Evolutionary conservation across 2,797 vertebrate species (phyloP).

Genomic region (Otolemur crassicaudatus): DNA sequence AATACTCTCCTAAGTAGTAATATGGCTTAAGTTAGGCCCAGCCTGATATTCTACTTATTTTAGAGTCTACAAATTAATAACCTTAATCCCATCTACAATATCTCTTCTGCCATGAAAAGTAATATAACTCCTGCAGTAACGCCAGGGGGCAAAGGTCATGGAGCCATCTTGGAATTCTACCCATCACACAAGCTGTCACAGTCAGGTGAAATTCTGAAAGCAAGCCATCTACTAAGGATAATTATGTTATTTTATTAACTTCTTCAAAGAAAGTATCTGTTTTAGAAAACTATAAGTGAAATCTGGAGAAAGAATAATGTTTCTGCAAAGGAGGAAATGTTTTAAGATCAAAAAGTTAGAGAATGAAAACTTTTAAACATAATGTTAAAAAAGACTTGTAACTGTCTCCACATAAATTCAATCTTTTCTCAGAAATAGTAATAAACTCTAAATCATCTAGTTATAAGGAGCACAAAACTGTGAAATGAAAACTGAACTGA

Average conservation of each 20-base stretch:
- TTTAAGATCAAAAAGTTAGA: slow-evolving; percentile 10
- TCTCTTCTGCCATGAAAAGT: not conserved
- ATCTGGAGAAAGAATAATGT: not conserved
- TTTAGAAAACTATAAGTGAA: slow-evolving; percentile 44
- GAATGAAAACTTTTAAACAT: not conserved
- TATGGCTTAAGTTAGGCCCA: not conserved
- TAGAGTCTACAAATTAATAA: not conserved
- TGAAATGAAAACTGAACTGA: not conserved
- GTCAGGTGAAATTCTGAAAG: slow-evolving; percentile 5
- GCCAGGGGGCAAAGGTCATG: not conserved
- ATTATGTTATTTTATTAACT: slow-evolving; percentile 6
- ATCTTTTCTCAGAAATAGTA: slow-evolving; percentile 19
- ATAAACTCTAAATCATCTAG: not conserved
- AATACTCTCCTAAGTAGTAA: slow-evolving; percentile 4
- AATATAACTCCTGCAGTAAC: not conserved
- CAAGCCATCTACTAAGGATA: not conserved
- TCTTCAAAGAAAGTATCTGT: not conserved
- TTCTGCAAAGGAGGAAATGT: not conserved
- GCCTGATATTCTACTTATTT: not conserved
- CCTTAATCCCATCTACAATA: not conserved
- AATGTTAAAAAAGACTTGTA: not conserved
- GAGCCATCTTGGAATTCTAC: not conserved
- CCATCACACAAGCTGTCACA: not conserved
- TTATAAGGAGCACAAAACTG: not conserved
- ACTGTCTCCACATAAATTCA: not conserved